Evolutionary conservation across 2,797 vertebrate species (phyloP).

Genomic region (Glossophaga mutica): DNA sequence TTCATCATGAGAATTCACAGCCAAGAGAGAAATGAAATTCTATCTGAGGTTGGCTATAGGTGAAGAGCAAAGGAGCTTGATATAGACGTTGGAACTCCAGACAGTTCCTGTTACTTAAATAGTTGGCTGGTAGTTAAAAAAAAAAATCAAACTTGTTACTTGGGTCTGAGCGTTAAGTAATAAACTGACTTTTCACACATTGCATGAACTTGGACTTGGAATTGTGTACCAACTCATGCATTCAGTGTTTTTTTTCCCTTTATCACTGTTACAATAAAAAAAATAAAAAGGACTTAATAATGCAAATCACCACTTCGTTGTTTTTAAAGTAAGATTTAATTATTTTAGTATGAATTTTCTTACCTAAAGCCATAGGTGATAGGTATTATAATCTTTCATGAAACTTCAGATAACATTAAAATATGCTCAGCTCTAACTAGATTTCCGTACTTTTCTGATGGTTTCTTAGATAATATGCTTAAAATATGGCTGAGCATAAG

Average conservation of each 20-base stretch:
- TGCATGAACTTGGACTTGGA: neutral
- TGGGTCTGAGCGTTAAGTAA: neutral
- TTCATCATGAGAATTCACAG: constrained; percentile 33
- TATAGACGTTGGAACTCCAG: neutral
- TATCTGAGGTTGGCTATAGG: constrained; percentile 39
- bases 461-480: neutral
- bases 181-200: neutral
- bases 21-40: constrained; percentile 33
- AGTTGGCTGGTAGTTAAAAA: neutral
- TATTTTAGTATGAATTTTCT: neutral
- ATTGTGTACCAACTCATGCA: neutral
- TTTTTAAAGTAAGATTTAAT: neutral
- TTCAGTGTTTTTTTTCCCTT: neutral
- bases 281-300: neutral
- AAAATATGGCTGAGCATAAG: neutral
- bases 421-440: neutral
- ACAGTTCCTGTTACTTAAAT: neutral
- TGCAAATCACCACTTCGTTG: neutral
- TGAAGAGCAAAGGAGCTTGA: constrained; percentile 3
- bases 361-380: neutral
- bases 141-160: neutral
- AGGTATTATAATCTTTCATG: neutral
- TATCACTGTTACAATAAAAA: neutral
- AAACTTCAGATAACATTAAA: neutral
- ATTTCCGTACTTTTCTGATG: neutral